Conservation (phyloP, 2,113 vertebrate genomes). For the Grammatotria lemairii region DNA sequence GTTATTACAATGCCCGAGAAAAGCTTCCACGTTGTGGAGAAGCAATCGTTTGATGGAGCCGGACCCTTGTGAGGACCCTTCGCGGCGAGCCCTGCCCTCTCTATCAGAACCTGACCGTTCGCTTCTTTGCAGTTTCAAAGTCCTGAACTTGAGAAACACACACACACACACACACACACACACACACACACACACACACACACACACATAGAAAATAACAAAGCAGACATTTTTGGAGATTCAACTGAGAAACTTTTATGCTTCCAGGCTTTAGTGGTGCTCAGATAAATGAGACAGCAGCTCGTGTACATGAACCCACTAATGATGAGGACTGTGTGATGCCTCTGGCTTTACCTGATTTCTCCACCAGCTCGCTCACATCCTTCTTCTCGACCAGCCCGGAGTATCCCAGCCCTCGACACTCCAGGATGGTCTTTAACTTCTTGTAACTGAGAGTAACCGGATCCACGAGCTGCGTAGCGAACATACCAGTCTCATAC, state of each 20-base stretch:
- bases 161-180: background rate
- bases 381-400: conserved; percentile 89
- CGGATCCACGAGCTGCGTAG: conserved; percentile 91
- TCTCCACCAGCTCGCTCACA: conserved; percentile 87
- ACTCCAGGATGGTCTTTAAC: conserved; percentile 89
- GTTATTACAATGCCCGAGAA: background rate
- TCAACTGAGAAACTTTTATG: background rate
- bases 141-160: background rate
- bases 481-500: conserved; percentile 92
- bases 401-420: conserved; percentile 84
- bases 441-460: conserved; percentile 88
- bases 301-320: background rate
- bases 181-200: background rate
- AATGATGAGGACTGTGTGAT: accelerated
- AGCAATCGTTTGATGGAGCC: background rate
- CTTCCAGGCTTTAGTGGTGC: background rate
- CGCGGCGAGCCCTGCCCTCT: accelerated
- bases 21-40: background rate
- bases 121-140: background rate
- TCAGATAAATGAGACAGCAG: background rate
- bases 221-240: background rate
- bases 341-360: conserved; percentile 74
- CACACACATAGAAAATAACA: background rate
- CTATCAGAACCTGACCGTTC: background rate
- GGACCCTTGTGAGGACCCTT: background rate